Conservation (phyloP, 1,140 invertebrate species). For the Hormaphis cornu region DNA sequence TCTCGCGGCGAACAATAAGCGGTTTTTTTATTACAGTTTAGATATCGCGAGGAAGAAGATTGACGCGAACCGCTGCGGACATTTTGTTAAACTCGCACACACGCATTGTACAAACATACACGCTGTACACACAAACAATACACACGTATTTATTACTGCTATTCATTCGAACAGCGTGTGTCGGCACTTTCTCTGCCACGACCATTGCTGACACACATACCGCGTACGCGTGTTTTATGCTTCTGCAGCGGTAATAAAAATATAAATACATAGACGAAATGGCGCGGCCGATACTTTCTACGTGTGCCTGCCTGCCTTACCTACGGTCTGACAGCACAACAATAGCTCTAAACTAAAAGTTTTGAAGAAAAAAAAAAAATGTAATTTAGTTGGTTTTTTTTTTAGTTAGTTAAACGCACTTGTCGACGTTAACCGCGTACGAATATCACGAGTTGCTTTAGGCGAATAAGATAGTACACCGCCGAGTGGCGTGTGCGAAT, state of each 20-base stretch:
- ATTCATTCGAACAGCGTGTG: slow-evolving; percentile 16
- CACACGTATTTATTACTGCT: background rate
- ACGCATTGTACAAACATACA: background rate
- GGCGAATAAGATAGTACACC: too few relatives aligned
- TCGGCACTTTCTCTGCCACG: slow-evolving; percentile 24
- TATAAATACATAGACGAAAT: background rate
- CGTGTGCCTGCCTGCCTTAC: background rate
- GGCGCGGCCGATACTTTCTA: slow-evolving; percentile 9
- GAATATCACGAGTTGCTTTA: slow-evolving; percentile 10
- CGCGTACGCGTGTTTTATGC: slow-evolving; percentile 27
- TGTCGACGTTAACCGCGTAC: background rate
- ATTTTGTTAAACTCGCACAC: background rate
- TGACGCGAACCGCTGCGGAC: background rate
- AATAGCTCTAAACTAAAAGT: slow-evolving; percentile 9
- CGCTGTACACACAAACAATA: too few relatives aligned
- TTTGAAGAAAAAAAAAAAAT: slow-evolving; percentile 5
- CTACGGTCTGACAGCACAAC: background rate
- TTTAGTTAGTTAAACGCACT: background rate
- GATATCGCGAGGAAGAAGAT: background rate
- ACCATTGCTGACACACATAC: slow-evolving; percentile 22
- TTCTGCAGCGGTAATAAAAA: slow-evolving; percentile 7
- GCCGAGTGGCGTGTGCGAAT: background rate
- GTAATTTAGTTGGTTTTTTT: background rate
- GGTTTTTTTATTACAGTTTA: background rate
- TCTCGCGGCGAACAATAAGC: background rate